These are phyloP conservation scores for Anguilla marmorata DNA, from an alignment of 2,797 vertebrate species.

Conservation along the genomic window DNA sequence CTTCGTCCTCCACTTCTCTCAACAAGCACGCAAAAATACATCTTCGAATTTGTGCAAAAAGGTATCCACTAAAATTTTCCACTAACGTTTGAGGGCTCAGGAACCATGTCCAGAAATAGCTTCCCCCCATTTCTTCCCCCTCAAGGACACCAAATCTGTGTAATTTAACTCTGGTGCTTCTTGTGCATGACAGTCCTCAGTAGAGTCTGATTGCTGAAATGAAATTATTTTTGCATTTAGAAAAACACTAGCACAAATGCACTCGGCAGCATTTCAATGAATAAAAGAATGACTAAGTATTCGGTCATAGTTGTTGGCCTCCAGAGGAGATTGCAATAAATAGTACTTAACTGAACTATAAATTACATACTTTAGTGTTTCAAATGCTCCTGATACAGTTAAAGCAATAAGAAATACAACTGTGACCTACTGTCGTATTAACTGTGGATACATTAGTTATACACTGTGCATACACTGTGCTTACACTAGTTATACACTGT, in stretches of 20 bases:
- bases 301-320: conserved; percentile 77
- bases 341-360: conserved; percentile 83
- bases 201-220: conserved; percentile 44
- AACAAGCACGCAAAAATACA: conserved; percentile 66
- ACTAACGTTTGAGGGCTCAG: conserved; percentile 53
- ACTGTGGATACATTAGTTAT: too few species aligned
- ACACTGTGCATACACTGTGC: conserved; percentile 49
- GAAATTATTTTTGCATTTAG: conserved; percentile 30
- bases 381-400: conserved; percentile 70
- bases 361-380: conserved; percentile 86
- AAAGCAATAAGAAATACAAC: conserved; percentile 62
- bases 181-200: conserved; percentile 43
- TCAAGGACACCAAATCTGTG: conserved; percentile 59
- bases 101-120: conserved; percentile 62
- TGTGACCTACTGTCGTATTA: conserved; percentile 39
- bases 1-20: conserved; percentile 72
- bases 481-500: too few species aligned
- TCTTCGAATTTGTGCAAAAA: conserved; percentile 86
- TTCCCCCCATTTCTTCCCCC: conserved; percentile 40
- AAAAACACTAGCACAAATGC: conserved; percentile 21
- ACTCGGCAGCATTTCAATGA: conserved; percentile 27
- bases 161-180: conserved; percentile 59
- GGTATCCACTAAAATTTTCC: conserved; percentile 60
- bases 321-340: conserved; percentile 79
- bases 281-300: conserved; percentile 43